A percentile compares a stretch with the other conserved stretches of the same genome.
phyloP scores from a whole-genome alignment of 2,797 vertebrate genomes.

The Steatocranus sp. region DNA sequence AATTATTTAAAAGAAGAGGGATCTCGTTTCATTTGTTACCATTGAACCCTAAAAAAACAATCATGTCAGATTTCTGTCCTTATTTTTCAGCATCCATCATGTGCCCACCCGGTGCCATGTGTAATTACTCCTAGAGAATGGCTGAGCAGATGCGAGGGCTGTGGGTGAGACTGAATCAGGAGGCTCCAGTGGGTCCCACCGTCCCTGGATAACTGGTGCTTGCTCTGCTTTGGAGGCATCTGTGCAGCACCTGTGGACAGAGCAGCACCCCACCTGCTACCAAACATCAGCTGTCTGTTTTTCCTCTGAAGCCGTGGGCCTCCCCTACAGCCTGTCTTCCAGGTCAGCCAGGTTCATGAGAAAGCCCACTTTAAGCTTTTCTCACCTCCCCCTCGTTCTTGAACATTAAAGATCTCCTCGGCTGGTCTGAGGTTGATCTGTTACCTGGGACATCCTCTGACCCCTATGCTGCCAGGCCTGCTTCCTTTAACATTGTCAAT shows the following conservation, averaged over 20 bases:
- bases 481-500: slow-evolving; percentile 67
- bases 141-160: slow-evolving; percentile 79
- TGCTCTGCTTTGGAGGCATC: slow-evolving; percentile 68
- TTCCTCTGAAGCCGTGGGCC: slow-evolving; percentile 27
- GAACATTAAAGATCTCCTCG: slow-evolving; percentile 67
- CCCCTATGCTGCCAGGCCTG: slow-evolving; percentile 39
- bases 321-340: slow-evolving; percentile 45
- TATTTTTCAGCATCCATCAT: slow-evolving; percentile 71
- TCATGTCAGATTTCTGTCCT: slow-evolving; percentile 53
- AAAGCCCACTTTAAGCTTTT: slow-evolving; percentile 70
- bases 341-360: slow-evolving; percentile 74
- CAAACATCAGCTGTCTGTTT: slow-evolving; percentile 61
- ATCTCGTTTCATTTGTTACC: slow-evolving; percentile 37
- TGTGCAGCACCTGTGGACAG: slow-evolving; percentile 79
- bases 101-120: slow-evolving; percentile 69
- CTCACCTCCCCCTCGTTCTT: slow-evolving; percentile 76
- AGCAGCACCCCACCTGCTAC: slow-evolving; percentile 55
- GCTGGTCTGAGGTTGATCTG: slow-evolving; percentile 55
- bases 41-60: slow-evolving; percentile 45
- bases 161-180: slow-evolving; percentile 61
- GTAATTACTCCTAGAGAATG: slow-evolving; percentile 77
- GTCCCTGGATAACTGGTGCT: slow-evolving; percentile 67
- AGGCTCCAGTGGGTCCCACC: slow-evolving; percentile 57
- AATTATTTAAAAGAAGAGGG: not conserved
- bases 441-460: slow-evolving; percentile 66